Conservation (phyloP, 2,888 invertebrate species). For the Neoitamus cyanurus region DNA sequence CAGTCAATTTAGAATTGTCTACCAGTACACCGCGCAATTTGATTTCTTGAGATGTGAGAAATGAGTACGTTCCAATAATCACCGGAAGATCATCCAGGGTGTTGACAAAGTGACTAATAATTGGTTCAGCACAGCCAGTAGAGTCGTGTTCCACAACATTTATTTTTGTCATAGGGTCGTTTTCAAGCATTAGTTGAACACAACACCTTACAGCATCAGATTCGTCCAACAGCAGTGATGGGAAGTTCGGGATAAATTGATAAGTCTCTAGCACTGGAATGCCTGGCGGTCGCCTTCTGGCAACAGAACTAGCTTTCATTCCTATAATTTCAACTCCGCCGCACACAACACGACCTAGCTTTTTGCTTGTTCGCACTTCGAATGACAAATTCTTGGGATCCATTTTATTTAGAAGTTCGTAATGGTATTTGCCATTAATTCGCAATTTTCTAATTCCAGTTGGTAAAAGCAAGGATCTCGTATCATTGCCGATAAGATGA, state of each 20-base stretch:
- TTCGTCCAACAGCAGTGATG: slow-evolving; percentile 55
- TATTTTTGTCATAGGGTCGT: slow-evolving; percentile 72
- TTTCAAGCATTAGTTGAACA: slow-evolving; percentile 80
- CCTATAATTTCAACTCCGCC: slow-evolving; percentile 84
- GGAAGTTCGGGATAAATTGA: slow-evolving; percentile 75
- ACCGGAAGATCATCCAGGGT: slow-evolving; percentile 76
- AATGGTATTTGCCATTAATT: slow-evolving; percentile 75
- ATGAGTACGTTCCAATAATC: slow-evolving; percentile 74
- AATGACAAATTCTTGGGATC: slow-evolving; percentile 59
- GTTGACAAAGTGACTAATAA: slow-evolving; percentile 70
- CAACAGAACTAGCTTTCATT: slow-evolving; percentile 80
- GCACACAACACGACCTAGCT: slow-evolving; percentile 67
- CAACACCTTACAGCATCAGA: slow-evolving; percentile 71
- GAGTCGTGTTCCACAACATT: slow-evolving; percentile 71
- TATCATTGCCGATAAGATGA: slow-evolving; percentile 76
- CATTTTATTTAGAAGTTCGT: slow-evolving; percentile 67
- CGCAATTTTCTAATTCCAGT: slow-evolving; percentile 77
- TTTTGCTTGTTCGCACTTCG: slow-evolving; percentile 61
- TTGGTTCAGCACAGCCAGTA: slow-evolving; percentile 66
- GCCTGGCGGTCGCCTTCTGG: slow-evolving; percentile 74
- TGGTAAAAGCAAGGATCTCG: slow-evolving; percentile 78
- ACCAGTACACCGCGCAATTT: slow-evolving; percentile 69
- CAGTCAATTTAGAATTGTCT: slow-evolving; percentile 71
- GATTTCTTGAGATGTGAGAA: slow-evolving; percentile 64
- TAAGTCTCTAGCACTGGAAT: slow-evolving; percentile 83